These are phyloP conservation scores for Rhaphigaster nebulosa DNA, from an alignment of 2,888 invertebrate genomes.

Conservation along the genomic window DNA sequence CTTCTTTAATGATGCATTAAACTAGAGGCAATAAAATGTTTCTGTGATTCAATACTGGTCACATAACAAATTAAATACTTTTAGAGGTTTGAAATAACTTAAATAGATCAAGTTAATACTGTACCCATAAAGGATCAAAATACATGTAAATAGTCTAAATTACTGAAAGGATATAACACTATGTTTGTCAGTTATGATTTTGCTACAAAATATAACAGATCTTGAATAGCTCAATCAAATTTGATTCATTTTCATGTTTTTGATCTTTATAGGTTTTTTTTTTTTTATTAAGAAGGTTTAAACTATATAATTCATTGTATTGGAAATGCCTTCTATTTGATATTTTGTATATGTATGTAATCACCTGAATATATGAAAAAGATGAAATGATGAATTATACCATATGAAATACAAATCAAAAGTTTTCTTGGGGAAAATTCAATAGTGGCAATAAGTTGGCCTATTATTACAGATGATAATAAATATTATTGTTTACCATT, in stretches of 20 bases:
- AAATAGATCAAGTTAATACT: background rate
- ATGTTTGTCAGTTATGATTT: background rate
- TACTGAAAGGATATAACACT: background rate
- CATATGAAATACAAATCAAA: constrained; percentile 5
- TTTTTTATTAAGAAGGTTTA: background rate
- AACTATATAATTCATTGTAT: background rate
- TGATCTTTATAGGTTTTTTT: background rate
- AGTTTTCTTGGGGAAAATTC: background rate
- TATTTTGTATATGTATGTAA: constrained; percentile 8
- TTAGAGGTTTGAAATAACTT: background rate
- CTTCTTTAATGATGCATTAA: background rate
- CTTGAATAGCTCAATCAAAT: background rate
- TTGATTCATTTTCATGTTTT: background rate
- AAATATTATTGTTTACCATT: background rate
- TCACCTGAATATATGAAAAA: background rate
- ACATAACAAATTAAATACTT: background rate
- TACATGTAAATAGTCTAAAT: background rate
- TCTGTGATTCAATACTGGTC: constrained; percentile 43
- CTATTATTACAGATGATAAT: background rate
- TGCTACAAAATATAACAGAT: background rate
- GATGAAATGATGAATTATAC: background rate
- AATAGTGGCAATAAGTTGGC: constrained; percentile 12
- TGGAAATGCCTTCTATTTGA: background rate
- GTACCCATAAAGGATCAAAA: background rate
- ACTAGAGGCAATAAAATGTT: constrained; percentile 12